Evolutionary conservation across 2,888 invertebrate genomes (phyloP).

Genomic region (Mantis religiosa): DNA sequence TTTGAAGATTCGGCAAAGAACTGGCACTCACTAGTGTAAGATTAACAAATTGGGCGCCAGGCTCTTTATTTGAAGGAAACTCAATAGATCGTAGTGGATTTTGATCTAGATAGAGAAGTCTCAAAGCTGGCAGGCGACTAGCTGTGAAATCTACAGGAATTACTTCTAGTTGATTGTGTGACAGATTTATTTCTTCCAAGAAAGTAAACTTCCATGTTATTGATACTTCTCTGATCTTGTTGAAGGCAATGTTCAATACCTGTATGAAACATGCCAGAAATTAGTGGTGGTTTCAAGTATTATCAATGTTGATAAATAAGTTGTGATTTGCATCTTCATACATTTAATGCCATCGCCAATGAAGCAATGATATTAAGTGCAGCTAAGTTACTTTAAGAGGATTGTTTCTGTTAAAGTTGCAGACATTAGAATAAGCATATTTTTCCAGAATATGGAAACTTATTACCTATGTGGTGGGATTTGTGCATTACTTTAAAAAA

Average conservation of each 20-base stretch:
- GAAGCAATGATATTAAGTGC: no score
- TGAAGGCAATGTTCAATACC: not conserved
- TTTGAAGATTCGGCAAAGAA: constrained; percentile 40
- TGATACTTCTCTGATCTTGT: not conserved
- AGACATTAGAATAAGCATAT: no score
- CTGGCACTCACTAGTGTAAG: constrained; percentile 6
- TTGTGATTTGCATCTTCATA: no score
- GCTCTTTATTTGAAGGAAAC: constrained; percentile 39
- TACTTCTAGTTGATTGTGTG: constrained; percentile 48
- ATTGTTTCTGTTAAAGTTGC: no score
- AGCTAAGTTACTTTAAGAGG: no score
- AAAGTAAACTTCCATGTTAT: not conserved
- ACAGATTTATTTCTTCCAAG: constrained; percentile 33
- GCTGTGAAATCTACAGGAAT: constrained; percentile 45
- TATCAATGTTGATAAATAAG: no score
- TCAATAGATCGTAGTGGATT: constrained; percentile 51
- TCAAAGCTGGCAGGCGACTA: constrained; percentile 46
- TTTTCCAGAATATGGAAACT: no score
- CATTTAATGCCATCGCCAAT: no score
- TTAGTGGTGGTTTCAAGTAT: no score
- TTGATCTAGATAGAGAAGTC: constrained; percentile 50
- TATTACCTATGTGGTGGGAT: no score
- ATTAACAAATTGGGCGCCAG: constrained; percentile 30
- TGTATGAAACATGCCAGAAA: not conserved
- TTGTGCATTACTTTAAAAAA: no score